Evolutionary conservation across 2,113 vertebrate species (phyloP), one percentile per base, ranked within the genome.

Genomic region (mouse (Mus musculus)): DNA sequence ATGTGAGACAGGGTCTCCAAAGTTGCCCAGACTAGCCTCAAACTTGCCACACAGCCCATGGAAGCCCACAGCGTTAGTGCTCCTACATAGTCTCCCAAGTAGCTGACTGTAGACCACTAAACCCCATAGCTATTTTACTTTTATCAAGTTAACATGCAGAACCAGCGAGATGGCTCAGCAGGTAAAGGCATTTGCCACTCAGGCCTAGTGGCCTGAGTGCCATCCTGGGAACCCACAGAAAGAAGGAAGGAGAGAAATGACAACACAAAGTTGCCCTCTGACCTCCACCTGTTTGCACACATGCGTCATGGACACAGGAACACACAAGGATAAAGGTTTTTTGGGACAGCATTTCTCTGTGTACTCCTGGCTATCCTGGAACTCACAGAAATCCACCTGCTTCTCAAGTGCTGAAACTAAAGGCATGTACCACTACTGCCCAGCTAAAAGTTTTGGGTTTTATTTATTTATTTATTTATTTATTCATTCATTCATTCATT

Each of bases 21-120:
- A 16, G 56, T 42, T 16, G n/a, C n/a, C 56, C 80, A 28, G 56
- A 14, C 28, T 33, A 46, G 28, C 61, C 24, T 67, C 63, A 22
- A 4, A 49, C 84, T 33, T 20, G 42, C 42, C 63, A 20, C 4
- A 9, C 42, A 33, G 16, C 3, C 61, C 11, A 20, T 19, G 84
- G 9, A 36, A n/a, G 2, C 28, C 4, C 19, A 33, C 8, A 33
- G 4, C 6, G 20, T 26, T 28, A 7, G 11, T 30, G 13, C 8
- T 19, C 39, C 39, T 33, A 6, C 2, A 49, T 22, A 46, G 28
- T 63, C 61, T 86, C 61, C 61, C 28, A 22, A 86, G 17, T 1
- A 20, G 42, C 82, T 19, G 59, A 5, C 16, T 65, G 39, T 11
- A 12, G 63, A 20, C 16, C 26, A 13, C 42, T 42, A 67, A 67